Percentiles rank a stretch among this genome's conserved stretches.
Evolutionary conservation across 2,797 vertebrate species (phyloP).

Genomic region (Fratercula arctica): DNA sequence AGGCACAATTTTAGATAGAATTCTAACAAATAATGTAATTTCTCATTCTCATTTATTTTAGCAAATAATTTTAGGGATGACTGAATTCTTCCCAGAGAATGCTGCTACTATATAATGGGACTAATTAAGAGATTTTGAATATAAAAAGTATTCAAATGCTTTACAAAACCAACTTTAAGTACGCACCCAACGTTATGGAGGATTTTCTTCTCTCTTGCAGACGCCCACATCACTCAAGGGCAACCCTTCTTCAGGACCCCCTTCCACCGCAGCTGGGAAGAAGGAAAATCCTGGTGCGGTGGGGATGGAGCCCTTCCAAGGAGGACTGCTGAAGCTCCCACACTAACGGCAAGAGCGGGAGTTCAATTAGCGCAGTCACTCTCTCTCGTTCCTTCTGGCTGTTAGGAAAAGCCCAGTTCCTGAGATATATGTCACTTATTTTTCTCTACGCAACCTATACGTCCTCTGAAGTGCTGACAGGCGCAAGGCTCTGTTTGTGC

Average conservation of each 20-base stretch:
- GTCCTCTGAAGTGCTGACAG: neutral
- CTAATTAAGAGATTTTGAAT: neutral
- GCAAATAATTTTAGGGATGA: constrained; percentile 23
- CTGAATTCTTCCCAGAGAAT: neutral
- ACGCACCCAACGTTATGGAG: neutral
- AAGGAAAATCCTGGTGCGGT: neutral
- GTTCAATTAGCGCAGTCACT: neutral
- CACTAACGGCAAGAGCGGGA: neutral
- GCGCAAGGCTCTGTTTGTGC: neutral
- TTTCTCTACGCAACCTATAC: neutral
- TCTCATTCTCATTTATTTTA: neutral
- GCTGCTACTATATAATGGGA: neutral
- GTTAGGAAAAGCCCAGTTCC: neutral
- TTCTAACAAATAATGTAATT: neutral
- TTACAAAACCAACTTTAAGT: neutral
- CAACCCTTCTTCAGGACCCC: neutral
- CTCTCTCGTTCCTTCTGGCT: neutral
- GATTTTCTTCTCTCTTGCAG: neutral
- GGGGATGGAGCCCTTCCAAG: neutral
- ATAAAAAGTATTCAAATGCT: neutral
- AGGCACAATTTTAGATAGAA: neutral
- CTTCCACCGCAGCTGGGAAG: neutral
- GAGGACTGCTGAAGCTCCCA: neutral
- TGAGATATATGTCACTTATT: neutral
- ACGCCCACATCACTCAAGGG: neutral